Percentiles rank a stretch among this genome's conserved stretches.
Evolutionary conservation across 1,140 invertebrate genomes (phyloP).

Genomic region (Drosophila obscura): DNA sequence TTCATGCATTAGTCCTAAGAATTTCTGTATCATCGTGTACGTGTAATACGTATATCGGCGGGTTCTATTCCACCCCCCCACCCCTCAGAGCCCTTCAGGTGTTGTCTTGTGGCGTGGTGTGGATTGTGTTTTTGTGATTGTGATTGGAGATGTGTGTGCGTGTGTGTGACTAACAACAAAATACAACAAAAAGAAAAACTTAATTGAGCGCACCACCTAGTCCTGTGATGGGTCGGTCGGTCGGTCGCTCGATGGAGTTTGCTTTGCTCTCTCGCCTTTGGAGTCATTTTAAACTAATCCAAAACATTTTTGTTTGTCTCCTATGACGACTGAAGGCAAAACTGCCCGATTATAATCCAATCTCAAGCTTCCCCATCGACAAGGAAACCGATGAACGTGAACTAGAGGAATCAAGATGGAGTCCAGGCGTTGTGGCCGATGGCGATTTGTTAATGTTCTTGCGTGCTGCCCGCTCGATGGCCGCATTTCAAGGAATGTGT

Average conservation of each 20-base stretch:
- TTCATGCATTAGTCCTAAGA: slow-evolving; percentile 78
- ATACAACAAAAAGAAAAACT: too few species aligned
- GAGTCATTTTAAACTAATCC: slow-evolving; percentile 74
- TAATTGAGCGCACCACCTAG: too few species aligned
- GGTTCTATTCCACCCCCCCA: slow-evolving; percentile 12
- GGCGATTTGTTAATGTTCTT: slow-evolving; percentile 98
- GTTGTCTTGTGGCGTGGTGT: slow-evolving; percentile 51
- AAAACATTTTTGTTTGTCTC: slow-evolving; percentile 74
- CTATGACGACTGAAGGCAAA: slow-evolving; percentile 83
- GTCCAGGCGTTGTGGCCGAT: slow-evolving; percentile 95
- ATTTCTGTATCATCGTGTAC: slow-evolving; percentile 48
- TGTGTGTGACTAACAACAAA: slow-evolving; percentile 67
- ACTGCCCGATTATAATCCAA: slow-evolving; percentile 84
- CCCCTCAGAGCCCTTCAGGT: slow-evolving; percentile 30
- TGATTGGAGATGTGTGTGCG: slow-evolving; percentile 27
- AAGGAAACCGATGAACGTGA: slow-evolving; percentile 84
- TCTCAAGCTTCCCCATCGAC: slow-evolving; percentile 84
- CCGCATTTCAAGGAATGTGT: slow-evolving; percentile 97
- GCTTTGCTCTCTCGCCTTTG: slow-evolving; percentile 27
- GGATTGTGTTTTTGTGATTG: slow-evolving; percentile 22
- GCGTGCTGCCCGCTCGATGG: slow-evolving; percentile 96
- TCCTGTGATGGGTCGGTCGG: too few species aligned
- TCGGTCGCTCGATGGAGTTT: too few species aligned
- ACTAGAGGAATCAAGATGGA: slow-evolving; percentile 95
- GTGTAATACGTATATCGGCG: slow-evolving; percentile 38